These are phyloP conservation scores for Aspiorhynchus laticeps DNA, from an alignment of 2,113 vertebrate species.

Conservation along the genomic window DNA sequence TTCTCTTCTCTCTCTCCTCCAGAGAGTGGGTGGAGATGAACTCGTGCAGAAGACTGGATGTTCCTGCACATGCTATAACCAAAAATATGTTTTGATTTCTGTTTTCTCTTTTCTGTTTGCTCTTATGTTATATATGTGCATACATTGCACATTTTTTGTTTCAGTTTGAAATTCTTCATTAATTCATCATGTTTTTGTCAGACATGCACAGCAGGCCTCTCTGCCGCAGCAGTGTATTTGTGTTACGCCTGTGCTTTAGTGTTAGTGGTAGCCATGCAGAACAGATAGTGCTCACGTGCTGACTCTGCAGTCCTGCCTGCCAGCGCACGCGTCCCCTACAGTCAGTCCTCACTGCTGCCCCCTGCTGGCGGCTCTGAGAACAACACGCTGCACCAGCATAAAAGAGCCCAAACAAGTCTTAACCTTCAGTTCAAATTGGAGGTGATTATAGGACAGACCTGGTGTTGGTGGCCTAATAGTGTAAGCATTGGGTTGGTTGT, in stretches of 20 bases:
- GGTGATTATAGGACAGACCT: not conserved
- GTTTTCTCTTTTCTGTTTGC: not conserved
- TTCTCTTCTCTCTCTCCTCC: not conserved
- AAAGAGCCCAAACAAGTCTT: not conserved
- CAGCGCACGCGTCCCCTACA: slow-evolving; percentile 13
- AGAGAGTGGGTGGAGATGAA: slow-evolving; percentile 21
- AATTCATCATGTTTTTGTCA: not conserved
- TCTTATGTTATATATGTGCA: not conserved
- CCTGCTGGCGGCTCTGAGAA: slow-evolving; percentile 64
- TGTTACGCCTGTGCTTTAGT: slow-evolving; percentile 61
- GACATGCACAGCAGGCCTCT: slow-evolving; percentile 1
- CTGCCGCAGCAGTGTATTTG: slow-evolving; percentile 46
- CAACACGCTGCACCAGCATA: not conserved
- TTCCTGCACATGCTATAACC: not conserved
- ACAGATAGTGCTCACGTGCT: slow-evolving; percentile 66
- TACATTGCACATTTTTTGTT: not conserved
- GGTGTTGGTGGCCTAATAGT: not conserved
- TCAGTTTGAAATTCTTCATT: not conserved
- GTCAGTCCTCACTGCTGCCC: slow-evolving; percentile 59
- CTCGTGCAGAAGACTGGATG: not conserved
- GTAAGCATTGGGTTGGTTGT: not conserved
- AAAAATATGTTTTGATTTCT: not conserved
- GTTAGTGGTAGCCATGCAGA: slow-evolving; percentile 54
- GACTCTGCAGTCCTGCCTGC: slow-evolving; percentile 70
- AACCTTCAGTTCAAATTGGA: not conserved